Evolutionary conservation across 2,888 invertebrate genomes (phyloP), one percentile per base, ranked within the genome.

Genomic region (Onchidella celtica): DNA sequence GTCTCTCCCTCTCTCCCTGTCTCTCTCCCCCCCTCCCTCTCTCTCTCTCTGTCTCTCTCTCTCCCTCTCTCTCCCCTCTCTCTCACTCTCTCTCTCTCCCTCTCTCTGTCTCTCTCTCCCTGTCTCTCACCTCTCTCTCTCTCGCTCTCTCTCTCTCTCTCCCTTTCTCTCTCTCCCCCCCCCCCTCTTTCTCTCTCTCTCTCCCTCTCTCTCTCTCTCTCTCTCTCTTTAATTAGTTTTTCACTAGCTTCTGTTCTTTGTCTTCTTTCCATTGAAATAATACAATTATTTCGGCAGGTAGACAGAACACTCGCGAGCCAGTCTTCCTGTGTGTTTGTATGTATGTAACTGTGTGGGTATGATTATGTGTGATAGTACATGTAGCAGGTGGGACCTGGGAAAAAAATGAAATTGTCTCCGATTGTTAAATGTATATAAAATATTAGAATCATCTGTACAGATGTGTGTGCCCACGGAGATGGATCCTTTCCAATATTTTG

Each of bases 191-290:
- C 3, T 34, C 34, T 59, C 59, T 59, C 59, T 59, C 59, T 61
- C 55, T 59, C 38, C 24, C 40, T 65, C 57, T 63, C 65, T 40
- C 29, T 65, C 63, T 75, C 17, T 38, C 65, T 63, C 38, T 63
- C 65, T 63, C 65, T 75, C 75, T 75, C 21, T 38, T 40, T 63
- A 61, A 36, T 32, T 65, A 24, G 34, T 57, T 75, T 27, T 65
- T 36, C 27, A 24, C 34, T 11, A 14, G 24, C 21, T 29, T 61
- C 34, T 36, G 24, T 32, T 34, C 21, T 17, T 36, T 36, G 14
- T 6, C 57, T 32, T 29, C 29, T 47, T 24, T 47, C 32, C n/a
- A n/a, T 73, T n/a, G n/a, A n/a, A n/a, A n/a, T n/a, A n/a, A n/a
- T n/a, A n/a, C n/a, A n/a, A n/a, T n/a, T n/a, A n/a, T n/a, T n/a